phyloP scores from a whole-genome alignment of 2,888 invertebrate species.

The Mimachlamys varia region DNA sequence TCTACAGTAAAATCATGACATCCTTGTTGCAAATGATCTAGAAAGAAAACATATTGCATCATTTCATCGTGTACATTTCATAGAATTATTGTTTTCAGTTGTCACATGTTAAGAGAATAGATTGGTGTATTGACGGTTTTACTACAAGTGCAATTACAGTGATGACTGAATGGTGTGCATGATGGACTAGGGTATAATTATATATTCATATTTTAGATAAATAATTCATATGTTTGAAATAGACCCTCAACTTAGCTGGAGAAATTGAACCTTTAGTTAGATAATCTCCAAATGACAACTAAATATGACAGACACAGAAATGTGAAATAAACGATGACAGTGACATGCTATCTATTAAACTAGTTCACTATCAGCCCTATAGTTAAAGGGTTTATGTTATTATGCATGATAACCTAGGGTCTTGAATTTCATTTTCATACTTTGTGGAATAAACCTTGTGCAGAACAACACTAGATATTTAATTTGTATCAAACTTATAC shows the following conservation, averaged over 20 bases:
- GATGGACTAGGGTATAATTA: background rate
- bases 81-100: background rate
- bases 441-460: background rate
- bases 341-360: too few relatives aligned
- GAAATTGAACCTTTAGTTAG: background rate
- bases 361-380: background rate
- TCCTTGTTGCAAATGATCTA: background rate
- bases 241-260: background rate
- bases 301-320: background rate
- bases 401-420: background rate
- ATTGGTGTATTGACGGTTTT: background rate
- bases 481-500: background rate
- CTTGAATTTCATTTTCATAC: background rate
- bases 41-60: background rate
- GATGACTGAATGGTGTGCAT: background rate
- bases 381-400: background rate
- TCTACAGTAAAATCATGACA: background rate
- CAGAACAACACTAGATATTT: background rate
- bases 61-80: background rate
- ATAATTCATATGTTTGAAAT: background rate
- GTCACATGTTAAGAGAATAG: background rate
- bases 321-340: background rate
- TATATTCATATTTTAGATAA: background rate
- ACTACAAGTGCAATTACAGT: constrained; percentile 1
- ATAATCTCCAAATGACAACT: constrained; percentile 1